phyloP scores from a whole-genome alignment of 2,113 vertebrate species.

The Peromyscus maniculatus region DNA sequence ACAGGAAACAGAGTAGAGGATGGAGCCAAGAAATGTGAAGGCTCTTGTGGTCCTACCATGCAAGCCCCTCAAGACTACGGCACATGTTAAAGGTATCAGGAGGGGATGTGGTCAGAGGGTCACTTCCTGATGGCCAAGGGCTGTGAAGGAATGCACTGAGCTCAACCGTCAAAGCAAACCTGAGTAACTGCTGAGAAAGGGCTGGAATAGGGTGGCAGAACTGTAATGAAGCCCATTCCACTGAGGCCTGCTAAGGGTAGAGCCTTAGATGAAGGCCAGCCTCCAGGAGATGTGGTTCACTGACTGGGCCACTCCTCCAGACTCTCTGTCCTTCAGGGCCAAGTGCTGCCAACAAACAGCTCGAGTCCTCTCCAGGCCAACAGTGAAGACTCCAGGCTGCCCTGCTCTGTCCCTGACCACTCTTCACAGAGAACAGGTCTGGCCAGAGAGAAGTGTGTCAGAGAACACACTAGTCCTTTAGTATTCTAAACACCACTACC shows the following conservation, averaged over 20 bases:
- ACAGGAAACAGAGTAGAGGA: background rate
- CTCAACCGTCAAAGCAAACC: slow-evolving; percentile 19
- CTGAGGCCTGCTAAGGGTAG: background rate
- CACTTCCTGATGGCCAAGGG: slow-evolving; percentile 15
- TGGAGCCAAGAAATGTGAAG: background rate
- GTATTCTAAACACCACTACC: background rate
- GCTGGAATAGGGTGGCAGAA: background rate
- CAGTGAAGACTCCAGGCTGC: slow-evolving; percentile 29
- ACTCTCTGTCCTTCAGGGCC: background rate
- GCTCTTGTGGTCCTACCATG: background rate
- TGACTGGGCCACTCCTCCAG: background rate
- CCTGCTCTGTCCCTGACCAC: background rate
- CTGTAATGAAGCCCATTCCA: background rate
- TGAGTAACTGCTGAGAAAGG: background rate
- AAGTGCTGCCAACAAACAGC: slow-evolving; percentile 20
- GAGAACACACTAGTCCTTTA: background rate
- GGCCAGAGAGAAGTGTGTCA: background rate
- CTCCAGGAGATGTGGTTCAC: background rate
- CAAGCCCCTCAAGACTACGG: background rate
- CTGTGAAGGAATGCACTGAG: background rate
- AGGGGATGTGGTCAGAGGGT: background rate
- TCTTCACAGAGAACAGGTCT: slow-evolving; percentile 14
- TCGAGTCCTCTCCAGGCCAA: slow-evolving; percentile 1
- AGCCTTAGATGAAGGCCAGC: background rate
- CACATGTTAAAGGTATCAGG: background rate